These are phyloP conservation scores for Xanthorhoe designata DNA, from an alignment of 2,888 invertebrate species.

Conservation along the genomic window DNA sequence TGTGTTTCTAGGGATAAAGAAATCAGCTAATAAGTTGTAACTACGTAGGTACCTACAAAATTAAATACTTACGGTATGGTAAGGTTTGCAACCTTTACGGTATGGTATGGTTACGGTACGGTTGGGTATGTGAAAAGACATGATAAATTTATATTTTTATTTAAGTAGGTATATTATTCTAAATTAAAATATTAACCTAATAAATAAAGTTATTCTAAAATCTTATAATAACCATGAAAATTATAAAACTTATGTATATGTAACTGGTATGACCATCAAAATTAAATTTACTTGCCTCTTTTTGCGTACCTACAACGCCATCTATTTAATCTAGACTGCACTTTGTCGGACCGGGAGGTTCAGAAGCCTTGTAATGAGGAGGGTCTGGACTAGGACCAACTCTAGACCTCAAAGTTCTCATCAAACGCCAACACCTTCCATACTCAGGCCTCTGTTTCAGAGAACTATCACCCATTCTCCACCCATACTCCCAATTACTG, in stretches of 20 bases:
- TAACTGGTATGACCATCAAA: slow-evolving; percentile 10
- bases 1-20: no score
- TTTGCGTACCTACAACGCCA: slow-evolving; percentile 7
- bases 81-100: no score
- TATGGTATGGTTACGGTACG: no score
- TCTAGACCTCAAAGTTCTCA: slow-evolving; percentile 50
- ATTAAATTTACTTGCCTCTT: not conserved
- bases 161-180: not conserved
- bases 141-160: no score
- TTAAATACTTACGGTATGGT: no score
- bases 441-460: slow-evolving; percentile 45
- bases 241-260: slow-evolving; percentile 43
- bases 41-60: no score
- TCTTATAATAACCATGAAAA: slow-evolving; percentile 27
- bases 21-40: no score
- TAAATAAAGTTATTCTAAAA: slow-evolving; percentile 24
- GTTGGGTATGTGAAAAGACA: no score
- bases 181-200: slow-evolving; percentile 5
- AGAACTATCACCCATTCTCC: slow-evolving; percentile 59
- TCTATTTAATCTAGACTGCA: slow-evolving; percentile 27
- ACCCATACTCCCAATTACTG: slow-evolving; percentile 58
- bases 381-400: slow-evolving; percentile 64
- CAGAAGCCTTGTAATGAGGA: slow-evolving; percentile 54
- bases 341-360: slow-evolving; percentile 48
- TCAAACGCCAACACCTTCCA: slow-evolving; percentile 59